Base-by-base conservation (phyloP, 2,113 vertebrate genomes). In the Porphyrio hochstetteri region DNA sequence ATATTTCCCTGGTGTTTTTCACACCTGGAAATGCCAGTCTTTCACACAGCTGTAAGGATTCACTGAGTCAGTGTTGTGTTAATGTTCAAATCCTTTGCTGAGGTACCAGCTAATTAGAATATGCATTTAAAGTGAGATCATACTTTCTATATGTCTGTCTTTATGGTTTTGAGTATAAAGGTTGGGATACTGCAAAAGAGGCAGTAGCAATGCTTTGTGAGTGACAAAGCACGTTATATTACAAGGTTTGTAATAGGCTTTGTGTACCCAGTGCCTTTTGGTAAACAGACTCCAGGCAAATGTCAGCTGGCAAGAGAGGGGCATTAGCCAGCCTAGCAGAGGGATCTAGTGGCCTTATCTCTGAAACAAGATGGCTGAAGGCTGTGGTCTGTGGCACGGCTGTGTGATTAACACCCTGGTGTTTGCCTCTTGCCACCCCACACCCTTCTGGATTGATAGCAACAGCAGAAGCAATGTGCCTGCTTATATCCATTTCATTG, bases 1-100 rank as follows among this genome's bases (percentile, higher is more conserved):
- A 80, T 57, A 88, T 94, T 92, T 92, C 48, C 53, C 38, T 63
- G 15, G 40, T 91, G 83, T 50, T 82, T 96, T 95, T 72, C 61
- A 64, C 74, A 77, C 77, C 57, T 85, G 80, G 75, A 91, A 91
- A 85, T 25, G 8, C 65, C 55, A 91, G 61, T 72, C 31, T 36
- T 84, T 88, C 63, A 36, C 42, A 56, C 60, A 88, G 60, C 35
- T 90, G 67, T 72, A 36, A 90, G 64, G 59, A 77, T 74, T 81
- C 64, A 81, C 55, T 68, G 63, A 88, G 40, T 86, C 75, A 90
- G 31, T 78, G 90, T 82, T 86, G 35, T 81, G 48, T 68, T 90
- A 78, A 81, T 92, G 16, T 81, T 90, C 18, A 5, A 59, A 78
- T 76, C 56, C 82, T 55, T 33, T 23, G 23, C 35, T 57, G 18